These are phyloP conservation scores for Limnephilus marmoratus DNA, from an alignment of 2,888 invertebrate genomes.

Conservation along the genomic window DNA sequence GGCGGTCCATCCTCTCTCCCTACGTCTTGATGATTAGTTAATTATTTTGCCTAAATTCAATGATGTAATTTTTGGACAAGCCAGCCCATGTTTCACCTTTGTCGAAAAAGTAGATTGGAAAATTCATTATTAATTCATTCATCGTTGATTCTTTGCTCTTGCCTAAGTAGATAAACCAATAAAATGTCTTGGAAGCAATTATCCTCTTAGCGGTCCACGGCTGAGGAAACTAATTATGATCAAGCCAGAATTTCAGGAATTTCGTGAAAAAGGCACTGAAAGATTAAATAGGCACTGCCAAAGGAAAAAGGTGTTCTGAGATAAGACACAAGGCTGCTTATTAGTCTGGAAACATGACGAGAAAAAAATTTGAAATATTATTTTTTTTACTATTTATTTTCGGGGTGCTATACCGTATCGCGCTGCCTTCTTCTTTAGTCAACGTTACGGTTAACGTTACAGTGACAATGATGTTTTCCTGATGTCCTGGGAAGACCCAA, in stretches of 20 bases:
- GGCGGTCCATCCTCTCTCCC: too few species aligned
- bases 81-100: background rate
- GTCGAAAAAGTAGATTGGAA: background rate
- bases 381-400: too few species aligned
- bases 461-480: too few species aligned
- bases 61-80: background rate
- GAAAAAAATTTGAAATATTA: too few species aligned
- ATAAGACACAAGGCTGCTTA: background rate
- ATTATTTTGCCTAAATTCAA: background rate
- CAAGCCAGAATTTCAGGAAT: background rate
- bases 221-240: background rate
- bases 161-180: background rate
- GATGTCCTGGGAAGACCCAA: too few species aligned
- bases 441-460: too few species aligned
- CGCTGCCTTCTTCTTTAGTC: too few species aligned
- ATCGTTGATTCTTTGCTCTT: background rate
- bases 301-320: background rate
- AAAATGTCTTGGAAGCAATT: background rate
- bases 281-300: background rate
- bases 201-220: background rate
- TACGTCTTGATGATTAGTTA: too few species aligned
- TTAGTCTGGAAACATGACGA: background rate
- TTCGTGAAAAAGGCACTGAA: background rate
- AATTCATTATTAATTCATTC: conserved; percentile 2
- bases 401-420: too few species aligned